phyloP scores from a whole-genome alignment of 2,797 vertebrate genomes.

The Acrossocheilus wenchowensis region DNA sequence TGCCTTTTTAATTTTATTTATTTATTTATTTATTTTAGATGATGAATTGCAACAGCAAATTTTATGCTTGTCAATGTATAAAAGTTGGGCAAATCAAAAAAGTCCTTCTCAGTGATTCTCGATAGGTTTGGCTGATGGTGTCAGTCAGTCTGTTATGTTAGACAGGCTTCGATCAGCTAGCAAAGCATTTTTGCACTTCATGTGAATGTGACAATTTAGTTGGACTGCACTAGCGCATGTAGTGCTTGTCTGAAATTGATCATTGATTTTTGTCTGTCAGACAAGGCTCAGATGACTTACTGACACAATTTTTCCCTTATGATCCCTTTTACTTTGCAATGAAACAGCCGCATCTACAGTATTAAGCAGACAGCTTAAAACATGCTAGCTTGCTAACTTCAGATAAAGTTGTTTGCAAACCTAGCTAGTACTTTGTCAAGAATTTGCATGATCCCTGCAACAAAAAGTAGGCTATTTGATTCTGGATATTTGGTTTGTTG shows the following conservation, averaged over 20 bases:
- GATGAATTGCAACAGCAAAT: not conserved
- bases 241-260: conserved; percentile 42
- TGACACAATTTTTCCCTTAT: conserved; percentile 23
- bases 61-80: conserved; percentile 19
- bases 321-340: not conserved
- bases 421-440: not conserved
- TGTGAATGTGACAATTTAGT: conserved; percentile 37
- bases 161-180: conserved; percentile 37
- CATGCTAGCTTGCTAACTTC: not conserved
- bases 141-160: conserved; percentile 33
- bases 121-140: conserved; percentile 17
- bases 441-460: not conserved
- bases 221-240: not conserved
- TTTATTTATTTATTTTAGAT: not conserved
- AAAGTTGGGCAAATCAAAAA: conserved; percentile 8
- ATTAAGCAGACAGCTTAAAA: not conserved
- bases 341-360: not conserved
- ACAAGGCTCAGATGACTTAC: conserved; percentile 18
- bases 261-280: conserved; percentile 49
- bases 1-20: not conserved
- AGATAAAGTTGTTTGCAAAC: not conserved
- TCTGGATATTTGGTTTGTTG: conserved; percentile 1
- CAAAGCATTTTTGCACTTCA: conserved; percentile 28
- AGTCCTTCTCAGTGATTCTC: conserved; percentile 1
- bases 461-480: not conserved